Evolutionary conservation across 2,797 vertebrate genomes (phyloP).

Genomic region (Natrix natrix): DNA sequence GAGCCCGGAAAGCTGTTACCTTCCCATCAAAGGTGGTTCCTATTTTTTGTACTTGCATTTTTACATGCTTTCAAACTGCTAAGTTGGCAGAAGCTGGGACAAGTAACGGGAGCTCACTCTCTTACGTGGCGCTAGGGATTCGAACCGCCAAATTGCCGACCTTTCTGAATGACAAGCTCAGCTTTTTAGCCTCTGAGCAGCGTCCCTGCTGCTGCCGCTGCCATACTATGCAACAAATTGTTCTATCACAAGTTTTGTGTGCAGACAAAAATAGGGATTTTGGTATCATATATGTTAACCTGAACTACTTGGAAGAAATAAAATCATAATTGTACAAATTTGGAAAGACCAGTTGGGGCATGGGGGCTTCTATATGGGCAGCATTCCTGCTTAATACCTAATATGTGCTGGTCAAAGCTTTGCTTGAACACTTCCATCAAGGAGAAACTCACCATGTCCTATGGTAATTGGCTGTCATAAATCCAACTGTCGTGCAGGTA

Average conservation of each 20-base stretch:
- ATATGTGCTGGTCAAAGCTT: neutral
- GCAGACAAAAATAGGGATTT: neutral
- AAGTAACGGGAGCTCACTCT: too few species aligned
- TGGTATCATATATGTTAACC: neutral
- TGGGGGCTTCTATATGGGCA: neutral
- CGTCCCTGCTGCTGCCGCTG: too few species aligned
- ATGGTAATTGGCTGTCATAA: neutral
- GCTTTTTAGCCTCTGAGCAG: too few species aligned
- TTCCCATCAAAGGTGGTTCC: too few species aligned
- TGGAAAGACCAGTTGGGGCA: neutral
- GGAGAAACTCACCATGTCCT: neutral
- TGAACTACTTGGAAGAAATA: neutral
- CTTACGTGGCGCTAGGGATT: too few species aligned
- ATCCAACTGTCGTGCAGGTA: neutral
- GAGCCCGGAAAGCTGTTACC: too few species aligned
- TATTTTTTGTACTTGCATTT: too few species aligned
- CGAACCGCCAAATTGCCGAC: too few species aligned
- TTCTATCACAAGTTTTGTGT: neutral
- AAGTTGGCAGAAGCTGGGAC: too few species aligned
- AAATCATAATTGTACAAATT: neutral
- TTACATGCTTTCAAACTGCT: too few species aligned
- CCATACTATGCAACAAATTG: neutral
- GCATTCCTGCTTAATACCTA: neutral
- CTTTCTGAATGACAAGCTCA: too few species aligned
- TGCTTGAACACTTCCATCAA: neutral